phyloP scores from a whole-genome alignment of 2,113 vertebrate genomes.

The Pseudorectes ferrugineus region DNA sequence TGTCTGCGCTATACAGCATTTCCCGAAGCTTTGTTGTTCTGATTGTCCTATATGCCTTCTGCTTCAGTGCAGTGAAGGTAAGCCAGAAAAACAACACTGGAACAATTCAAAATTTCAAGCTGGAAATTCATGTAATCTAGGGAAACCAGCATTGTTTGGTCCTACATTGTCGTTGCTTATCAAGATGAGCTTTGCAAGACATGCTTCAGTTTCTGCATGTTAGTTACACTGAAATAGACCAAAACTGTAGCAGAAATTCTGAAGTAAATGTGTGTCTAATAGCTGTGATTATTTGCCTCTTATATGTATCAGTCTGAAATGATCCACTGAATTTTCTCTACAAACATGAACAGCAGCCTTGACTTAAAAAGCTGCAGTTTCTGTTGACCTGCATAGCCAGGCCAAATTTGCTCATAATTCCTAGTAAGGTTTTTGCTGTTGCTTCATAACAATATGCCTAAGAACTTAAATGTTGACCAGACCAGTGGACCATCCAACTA shows the following conservation, averaged over 20 bases:
- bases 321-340: background rate
- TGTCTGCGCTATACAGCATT: slow-evolving; percentile 86
- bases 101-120: background rate
- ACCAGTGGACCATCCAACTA: background rate
- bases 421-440: background rate
- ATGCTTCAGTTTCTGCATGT: background rate
- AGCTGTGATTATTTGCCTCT: background rate
- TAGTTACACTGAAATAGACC: background rate
- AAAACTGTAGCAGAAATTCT: background rate
- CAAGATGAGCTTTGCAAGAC: background rate
- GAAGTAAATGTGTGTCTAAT: background rate
- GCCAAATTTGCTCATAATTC: background rate
- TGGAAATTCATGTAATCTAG: background rate
- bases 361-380: background rate
- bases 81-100: background rate
- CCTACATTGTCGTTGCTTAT: accelerated
- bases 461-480: background rate
- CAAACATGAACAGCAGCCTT: background rate
- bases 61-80: slow-evolving; percentile 93
- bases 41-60: slow-evolving; percentile 84
- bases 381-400: background rate
- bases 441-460: background rate
- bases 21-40: slow-evolving; percentile 80
- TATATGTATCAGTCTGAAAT: background rate
- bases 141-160: background rate